Evolutionary conservation across 35 echinoderm and acorn worm genomes (phyloP).

Genomic region (Hemicentrotus pulcherrimus): DNA sequence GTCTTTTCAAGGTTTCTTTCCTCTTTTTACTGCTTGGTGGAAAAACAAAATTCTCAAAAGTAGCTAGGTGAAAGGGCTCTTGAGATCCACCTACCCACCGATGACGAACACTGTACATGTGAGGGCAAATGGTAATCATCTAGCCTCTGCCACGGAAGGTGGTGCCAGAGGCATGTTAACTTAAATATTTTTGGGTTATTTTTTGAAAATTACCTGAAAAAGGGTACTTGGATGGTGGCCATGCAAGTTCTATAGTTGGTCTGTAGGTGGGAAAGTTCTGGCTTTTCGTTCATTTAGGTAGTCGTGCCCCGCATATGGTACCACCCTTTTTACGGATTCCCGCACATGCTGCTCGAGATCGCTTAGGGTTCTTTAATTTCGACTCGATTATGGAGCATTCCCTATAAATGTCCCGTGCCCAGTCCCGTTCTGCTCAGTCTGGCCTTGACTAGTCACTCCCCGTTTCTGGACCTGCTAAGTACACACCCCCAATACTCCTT

Average conservation of each 20-base stretch:
- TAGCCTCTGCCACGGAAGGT: neutral
- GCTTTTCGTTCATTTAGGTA: too few species aligned
- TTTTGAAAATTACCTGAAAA: neutral
- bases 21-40: neutral
- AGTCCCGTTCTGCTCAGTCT: neutral
- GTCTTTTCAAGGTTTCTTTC: conserved; percentile 8
- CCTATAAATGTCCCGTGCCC: neutral
- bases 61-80: neutral
- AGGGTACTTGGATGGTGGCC: neutral
- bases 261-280: neutral
- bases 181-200: neutral
- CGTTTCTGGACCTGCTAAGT: neutral
- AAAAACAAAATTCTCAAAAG: neutral
- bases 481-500: neutral
- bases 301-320: neutral
- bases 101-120: conserved; percentile 48
- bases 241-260: neutral
- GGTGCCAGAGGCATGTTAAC: neutral
- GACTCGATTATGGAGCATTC: neutral
- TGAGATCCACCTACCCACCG: neutral
- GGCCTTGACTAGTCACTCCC: neutral
- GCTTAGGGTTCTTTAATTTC: neutral
- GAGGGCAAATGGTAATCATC: conserved; percentile 21
- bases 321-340: neutral
- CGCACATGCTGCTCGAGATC: neutral